Conservation (phyloP, 2,113 vertebrate species). For the Chloropsis hardwickii region DNA sequence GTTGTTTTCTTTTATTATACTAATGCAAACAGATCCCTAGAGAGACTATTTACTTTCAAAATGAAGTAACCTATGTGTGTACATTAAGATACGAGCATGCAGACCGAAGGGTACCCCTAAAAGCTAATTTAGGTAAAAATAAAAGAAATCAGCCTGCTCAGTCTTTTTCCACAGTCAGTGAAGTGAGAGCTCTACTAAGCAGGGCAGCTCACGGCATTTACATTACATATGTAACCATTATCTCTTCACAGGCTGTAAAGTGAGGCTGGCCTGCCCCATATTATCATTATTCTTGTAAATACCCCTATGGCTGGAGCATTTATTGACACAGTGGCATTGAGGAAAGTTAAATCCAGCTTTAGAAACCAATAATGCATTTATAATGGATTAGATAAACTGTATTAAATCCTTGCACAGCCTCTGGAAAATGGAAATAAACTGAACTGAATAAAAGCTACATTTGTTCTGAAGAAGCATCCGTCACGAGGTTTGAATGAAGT, state of each 20-base stretch:
- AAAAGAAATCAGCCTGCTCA: background rate
- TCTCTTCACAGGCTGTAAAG: background rate
- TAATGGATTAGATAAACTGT: constrained; percentile 30
- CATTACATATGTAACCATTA: background rate
- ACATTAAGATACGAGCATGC: background rate
- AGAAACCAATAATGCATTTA: background rate
- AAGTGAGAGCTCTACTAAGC: background rate
- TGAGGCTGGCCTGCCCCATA: background rate
- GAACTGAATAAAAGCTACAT: constrained; percentile 10
- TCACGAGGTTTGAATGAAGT: background rate
- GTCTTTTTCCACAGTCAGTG: background rate
- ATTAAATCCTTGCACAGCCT: background rate
- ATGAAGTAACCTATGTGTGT: background rate
- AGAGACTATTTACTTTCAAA: constrained; percentile 22
- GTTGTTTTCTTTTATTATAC: background rate
- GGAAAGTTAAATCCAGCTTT: constrained; percentile 38
- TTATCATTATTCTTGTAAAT: constrained; percentile 21
- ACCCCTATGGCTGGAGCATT: background rate
- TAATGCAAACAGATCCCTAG: background rate
- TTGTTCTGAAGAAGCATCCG: background rate
- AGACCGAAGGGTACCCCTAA: background rate
- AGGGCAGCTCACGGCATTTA: background rate
- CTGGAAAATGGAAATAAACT: constrained; percentile 17
- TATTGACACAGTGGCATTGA: background rate
- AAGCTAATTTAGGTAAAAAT: constrained; percentile 31